Evolutionary conservation across 2,888 invertebrate species (phyloP).

Genomic region (Euspilapteryx auroguttella): DNA sequence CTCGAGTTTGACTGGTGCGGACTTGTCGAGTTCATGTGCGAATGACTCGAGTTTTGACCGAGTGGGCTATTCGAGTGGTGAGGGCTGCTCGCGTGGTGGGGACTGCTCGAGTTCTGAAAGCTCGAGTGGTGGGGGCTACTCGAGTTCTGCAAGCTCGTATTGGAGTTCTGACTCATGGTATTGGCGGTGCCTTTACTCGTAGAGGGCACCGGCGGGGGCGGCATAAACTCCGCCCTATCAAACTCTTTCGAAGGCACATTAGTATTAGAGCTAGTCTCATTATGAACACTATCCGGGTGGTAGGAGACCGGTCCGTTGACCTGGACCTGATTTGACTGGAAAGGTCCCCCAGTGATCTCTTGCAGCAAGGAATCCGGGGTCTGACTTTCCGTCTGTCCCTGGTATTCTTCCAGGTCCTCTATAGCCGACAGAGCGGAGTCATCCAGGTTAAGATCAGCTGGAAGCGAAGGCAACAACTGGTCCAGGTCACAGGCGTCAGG

Average conservation of each 20-base stretch:
- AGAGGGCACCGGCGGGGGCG: slow-evolving; percentile 24
- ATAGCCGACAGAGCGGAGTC: slow-evolving; percentile 35
- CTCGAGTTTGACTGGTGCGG: too few species aligned
- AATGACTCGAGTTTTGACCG: not conserved
- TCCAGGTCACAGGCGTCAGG: slow-evolving; percentile 63
- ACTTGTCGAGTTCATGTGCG: not conserved
- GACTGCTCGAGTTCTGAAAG: not conserved
- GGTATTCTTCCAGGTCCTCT: slow-evolving; percentile 32
- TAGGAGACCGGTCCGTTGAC: slow-evolving; percentile 15
- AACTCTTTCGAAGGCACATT: slow-evolving; percentile 20
- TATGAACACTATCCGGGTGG: not conserved
- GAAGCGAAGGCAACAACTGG: slow-evolving; percentile 64
- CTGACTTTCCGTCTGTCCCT: slow-evolving; percentile 3
- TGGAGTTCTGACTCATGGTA: not conserved
- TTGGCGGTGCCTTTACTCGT: not conserved
- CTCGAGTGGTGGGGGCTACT: not conserved
- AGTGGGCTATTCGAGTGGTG: too few species aligned
- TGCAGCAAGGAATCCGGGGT: slow-evolving; percentile 20
- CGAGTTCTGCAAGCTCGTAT: too few species aligned
- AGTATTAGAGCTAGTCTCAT: slow-evolving; percentile 6
- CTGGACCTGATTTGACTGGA: slow-evolving; percentile 14
- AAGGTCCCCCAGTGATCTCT: slow-evolving; percentile 31
- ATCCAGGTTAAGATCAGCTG: slow-evolving; percentile 61
- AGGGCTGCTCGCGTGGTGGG: not conserved
- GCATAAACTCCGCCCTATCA: slow-evolving; percentile 23